Percentiles rank a stretch among this genome's conserved stretches.
Evolutionary conservation across 2,888 invertebrate species (phyloP).

Genomic region (Archips xylosteana): DNA sequence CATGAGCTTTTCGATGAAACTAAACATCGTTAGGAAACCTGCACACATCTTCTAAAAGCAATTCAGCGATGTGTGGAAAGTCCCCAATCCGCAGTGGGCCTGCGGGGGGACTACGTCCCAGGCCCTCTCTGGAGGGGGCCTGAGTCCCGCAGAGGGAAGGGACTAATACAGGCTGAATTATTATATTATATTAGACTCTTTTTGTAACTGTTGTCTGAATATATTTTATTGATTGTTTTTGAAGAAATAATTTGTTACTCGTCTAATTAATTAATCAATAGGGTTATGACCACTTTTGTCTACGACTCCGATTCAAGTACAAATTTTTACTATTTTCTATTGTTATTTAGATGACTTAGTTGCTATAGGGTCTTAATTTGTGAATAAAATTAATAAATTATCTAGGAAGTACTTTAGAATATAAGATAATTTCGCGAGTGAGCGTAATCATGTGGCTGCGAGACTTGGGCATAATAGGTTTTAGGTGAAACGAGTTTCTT

Average conservation of each 20-base stretch:
- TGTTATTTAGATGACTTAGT: conserved; percentile 81
- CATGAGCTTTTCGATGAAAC: neutral
- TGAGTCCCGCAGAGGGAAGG: neutral
- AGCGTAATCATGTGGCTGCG: conserved; percentile 4
- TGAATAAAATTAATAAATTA: conserved; percentile 39
- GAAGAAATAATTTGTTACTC: conserved; percentile 71
- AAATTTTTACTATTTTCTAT: conserved; percentile 84
- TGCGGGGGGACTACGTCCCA: neutral
- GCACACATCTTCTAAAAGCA: neutral
- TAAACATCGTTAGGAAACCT: neutral
- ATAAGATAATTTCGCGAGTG: conserved; percentile 32
- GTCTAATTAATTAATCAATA: conserved; percentile 64
- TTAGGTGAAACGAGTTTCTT: conserved; percentile 4
- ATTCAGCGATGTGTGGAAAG: neutral
- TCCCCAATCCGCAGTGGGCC: neutral
- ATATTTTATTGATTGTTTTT: conserved; percentile 83
- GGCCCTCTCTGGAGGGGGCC: neutral
- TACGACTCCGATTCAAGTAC: conserved; percentile 84
- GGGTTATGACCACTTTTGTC: conserved; percentile 66
- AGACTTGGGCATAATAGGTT: conserved; percentile 10
- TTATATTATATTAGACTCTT: conserved; percentile 60
- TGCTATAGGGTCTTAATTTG: conserved; percentile 52
- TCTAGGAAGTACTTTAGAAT: conserved; percentile 32
- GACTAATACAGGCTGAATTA: conserved; percentile 2
- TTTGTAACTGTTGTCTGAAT: conserved; percentile 81